Evolutionary conservation across 2,113 vertebrate species (phyloP), one percentile per base, ranked within the genome.

Genomic region (Corynorhinus townsendii): DNA sequence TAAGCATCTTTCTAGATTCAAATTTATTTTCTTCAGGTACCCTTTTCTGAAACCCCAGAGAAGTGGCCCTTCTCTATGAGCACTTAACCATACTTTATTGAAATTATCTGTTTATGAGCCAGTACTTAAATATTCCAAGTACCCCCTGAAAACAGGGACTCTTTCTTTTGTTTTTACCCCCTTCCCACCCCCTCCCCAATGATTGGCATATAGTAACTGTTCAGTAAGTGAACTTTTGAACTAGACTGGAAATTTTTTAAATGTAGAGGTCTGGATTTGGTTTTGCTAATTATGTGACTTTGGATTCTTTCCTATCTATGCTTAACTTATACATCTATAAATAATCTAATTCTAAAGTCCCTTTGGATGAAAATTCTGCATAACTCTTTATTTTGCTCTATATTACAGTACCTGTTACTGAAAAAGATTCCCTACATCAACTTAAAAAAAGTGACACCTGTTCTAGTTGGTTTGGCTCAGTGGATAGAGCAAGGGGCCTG

Each of bases 1-100:
- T 69, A 90, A 86, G 59, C 59, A 89, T 83, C 62, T 95, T 93
- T 96, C 45, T 82, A 75, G 35, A 92, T 80, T 92, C 75, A 69
- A 71, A 76, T 86, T 83, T 95, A 91, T 76, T 82, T 96, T 94
- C 35, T 81, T 38, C 15, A 89, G 35, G 14, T 91, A 77, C 30
- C 26, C 11, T 93, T 59, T 87, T 81, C 45, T 90, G 89, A 96
- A 80, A 90, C 24, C 64, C 24, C 40, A 81, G 80, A 93, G 33
- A 83, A 85, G 8, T 66, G 47, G 85, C 20, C 14, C 17, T 91
- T 52, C 24, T 95, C 35, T 95, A 76, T 54, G 16, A 88, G 17
- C 19, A 88, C 47, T 81, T 86, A 82, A 81, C 5, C 8, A 35
- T 62, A 90, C 26, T 89, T 90, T 72, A 88, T 10, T 89, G 77